A percentile compares a stretch with the other conserved stretches of the same genome.
These are phyloP conservation scores for Gastracanthus pulcherrimus DNA, from an alignment of 2,888 invertebrate genomes.

Conservation along the genomic window DNA sequence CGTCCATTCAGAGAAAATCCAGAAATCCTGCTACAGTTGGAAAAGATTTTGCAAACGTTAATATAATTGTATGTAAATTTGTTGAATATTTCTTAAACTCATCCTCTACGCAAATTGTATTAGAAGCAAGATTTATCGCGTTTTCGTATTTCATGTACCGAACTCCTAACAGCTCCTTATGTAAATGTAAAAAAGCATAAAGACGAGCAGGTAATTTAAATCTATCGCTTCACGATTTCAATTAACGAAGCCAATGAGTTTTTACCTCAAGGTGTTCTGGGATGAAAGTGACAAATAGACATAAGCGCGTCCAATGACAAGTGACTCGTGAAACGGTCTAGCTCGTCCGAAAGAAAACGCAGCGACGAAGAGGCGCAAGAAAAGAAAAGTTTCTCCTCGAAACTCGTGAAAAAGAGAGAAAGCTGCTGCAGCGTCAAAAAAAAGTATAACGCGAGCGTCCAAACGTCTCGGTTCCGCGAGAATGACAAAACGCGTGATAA, in stretches of 20 bases:
- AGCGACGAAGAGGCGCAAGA: not conserved
- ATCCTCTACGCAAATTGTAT: not conserved
- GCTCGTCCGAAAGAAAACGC: not conserved
- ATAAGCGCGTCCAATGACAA: not conserved
- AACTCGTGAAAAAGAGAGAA: conserved; percentile 14
- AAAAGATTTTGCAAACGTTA: too few relatives aligned
- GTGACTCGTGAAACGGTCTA: not conserved
- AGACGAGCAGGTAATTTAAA: too few relatives aligned
- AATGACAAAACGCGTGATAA: not conserved
- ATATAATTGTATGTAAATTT: too few relatives aligned
- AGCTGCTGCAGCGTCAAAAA: not conserved
- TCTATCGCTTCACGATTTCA: not conserved
- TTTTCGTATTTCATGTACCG: not conserved
- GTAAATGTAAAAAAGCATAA: too few relatives aligned
- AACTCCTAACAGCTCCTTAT: too few relatives aligned
- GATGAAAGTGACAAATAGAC: not conserved
- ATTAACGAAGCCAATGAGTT: not conserved
- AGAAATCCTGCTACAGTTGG: too few relatives aligned
- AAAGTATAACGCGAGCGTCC: not conserved
- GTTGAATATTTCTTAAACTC: too few relatives aligned
- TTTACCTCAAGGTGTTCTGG: not conserved
- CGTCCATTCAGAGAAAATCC: not conserved
- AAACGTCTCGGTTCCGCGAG: too few relatives aligned
- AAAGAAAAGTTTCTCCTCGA: conserved; percentile 1
- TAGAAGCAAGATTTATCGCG: not conserved